These are phyloP conservation scores for Leucophenga maculata DNA, from an alignment of 2,888 invertebrate genomes.

Conservation along the genomic window DNA sequence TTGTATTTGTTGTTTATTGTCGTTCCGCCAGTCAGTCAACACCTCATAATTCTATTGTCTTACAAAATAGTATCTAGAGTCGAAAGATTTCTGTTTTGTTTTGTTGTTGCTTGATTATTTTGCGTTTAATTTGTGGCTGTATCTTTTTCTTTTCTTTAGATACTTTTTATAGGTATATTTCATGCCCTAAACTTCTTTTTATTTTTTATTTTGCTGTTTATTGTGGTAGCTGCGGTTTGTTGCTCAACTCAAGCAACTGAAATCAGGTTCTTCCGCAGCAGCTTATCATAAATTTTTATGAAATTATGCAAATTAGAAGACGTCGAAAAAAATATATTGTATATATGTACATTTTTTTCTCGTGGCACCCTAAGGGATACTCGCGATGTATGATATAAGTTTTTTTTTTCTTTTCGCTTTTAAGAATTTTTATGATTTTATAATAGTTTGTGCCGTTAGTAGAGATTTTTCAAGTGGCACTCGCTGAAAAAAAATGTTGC, in stretches of 20 bases:
- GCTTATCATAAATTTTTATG: slow-evolving; percentile 29
- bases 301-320: slow-evolving; percentile 59
- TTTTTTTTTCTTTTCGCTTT: slow-evolving; percentile 30
- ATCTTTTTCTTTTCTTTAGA: not conserved
- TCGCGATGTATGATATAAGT: slow-evolving; percentile 32
- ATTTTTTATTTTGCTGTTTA: not conserved
- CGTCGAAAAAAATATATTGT: slow-evolving; percentile 51
- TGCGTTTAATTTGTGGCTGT: slow-evolving; percentile 19
- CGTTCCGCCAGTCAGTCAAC: slow-evolving; percentile 62
- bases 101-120: slow-evolving; percentile 21
- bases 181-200: not conserved
- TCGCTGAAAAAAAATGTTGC: not conserved
- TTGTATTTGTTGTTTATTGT: slow-evolving; percentile 41
- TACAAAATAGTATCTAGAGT: slow-evolving; percentile 31
- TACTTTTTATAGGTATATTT: slow-evolving; percentile 7
- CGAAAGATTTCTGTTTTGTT: slow-evolving; percentile 30
- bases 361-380: slow-evolving; percentile 47
- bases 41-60: slow-evolving; percentile 66
- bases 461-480: slow-evolving; percentile 50
- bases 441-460: slow-evolving; percentile 45
- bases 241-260: not conserved
- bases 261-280: slow-evolving; percentile 30
- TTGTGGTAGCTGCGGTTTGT: not conserved
- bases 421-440: slow-evolving; percentile 54
- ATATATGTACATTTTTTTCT: slow-evolving; percentile 37